Conservation (phyloP, 2,113 vertebrate species). For the Lonchura striata region DNA sequence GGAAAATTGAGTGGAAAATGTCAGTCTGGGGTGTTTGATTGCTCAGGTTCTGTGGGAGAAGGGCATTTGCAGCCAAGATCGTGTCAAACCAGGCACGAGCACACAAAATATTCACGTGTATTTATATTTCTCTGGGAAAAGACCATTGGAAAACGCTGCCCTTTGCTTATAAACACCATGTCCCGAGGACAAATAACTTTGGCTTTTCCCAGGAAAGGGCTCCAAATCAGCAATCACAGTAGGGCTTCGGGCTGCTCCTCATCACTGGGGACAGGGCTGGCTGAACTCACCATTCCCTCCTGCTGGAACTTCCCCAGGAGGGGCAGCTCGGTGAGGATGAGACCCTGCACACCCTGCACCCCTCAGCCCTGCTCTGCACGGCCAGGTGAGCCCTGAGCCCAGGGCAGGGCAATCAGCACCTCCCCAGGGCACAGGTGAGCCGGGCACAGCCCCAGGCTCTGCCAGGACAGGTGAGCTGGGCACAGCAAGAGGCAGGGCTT, state of each 20-base stretch:
- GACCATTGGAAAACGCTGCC: background rate
- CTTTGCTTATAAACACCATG: background rate
- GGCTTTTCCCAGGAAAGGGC: background rate
- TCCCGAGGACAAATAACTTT: background rate
- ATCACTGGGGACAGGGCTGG: background rate
- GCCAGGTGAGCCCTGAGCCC: background rate
- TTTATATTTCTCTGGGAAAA: background rate
- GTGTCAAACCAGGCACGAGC: background rate
- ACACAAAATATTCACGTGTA: background rate
- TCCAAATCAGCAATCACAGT: background rate
- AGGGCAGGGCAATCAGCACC: background rate
- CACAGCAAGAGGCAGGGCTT: background rate
- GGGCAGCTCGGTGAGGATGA: rapidly evolving
- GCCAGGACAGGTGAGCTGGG: no score
- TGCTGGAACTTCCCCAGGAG: background rate
- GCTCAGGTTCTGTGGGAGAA: background rate
- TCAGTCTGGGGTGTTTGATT: background rate
- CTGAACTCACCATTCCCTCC: rapidly evolving
- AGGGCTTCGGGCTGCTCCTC: background rate
- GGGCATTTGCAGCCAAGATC: background rate
- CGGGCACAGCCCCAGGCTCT: no score
- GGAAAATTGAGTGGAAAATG: background rate
- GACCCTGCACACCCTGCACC: rapidly evolving
- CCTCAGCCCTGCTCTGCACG: background rate
- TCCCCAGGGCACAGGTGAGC: no score